Evolutionary conservation across 2,797 vertebrate species (phyloP), one percentile per base, ranked within the genome.

Genomic region (Platyrinchus mystaceus): DNA sequence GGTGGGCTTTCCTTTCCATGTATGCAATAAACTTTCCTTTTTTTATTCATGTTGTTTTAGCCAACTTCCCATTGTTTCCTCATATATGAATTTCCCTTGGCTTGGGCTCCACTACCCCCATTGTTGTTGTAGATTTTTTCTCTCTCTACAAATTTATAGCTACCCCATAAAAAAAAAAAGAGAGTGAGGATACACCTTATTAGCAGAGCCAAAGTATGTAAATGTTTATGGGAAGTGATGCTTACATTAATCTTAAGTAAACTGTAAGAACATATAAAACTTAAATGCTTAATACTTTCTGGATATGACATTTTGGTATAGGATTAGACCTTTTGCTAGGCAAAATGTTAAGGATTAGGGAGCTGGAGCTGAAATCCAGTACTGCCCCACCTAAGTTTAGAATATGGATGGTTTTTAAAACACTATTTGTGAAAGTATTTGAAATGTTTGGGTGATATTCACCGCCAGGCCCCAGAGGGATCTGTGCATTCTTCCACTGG

Each of bases 171-270:
- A 90, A 91, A 87, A 77, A 55, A 52, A 67, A 73, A 74, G 15
- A 71, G 23, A 78, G 66, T 36, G 55, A 86, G 64, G 74, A 79
- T 86, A 83, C 24, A 68, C 79, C 96, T 92, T 59, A 63, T 95
- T 88, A 89, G 67, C 39, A 86, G 34, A 84, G 77, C 52, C 82
- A 84, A 91, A 87, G 80, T 93, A 88, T 79, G 85, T 94, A 88
- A 78, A 92, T 86, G 79, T 91, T 95, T 93, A 59, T 69, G 90
- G 81, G 50, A 77, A 88, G 24, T 4, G 6, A 85, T 75, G 59
- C 66, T 94, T 87, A 81, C 49, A 63, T 79, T 92, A 75, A 83
- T 89, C 75, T 52, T 95, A 86, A 94, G 58, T 91, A 94, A 96
- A 86, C 87, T 90, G 80, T 85, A 94, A 86, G 66, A 88, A 63